Percentiles rank a stretch among this genome's conserved stretches.
These are phyloP conservation scores for Campoletis raptor DNA, from an alignment of 2,888 invertebrate genomes.

Conservation along the genomic window DNA sequence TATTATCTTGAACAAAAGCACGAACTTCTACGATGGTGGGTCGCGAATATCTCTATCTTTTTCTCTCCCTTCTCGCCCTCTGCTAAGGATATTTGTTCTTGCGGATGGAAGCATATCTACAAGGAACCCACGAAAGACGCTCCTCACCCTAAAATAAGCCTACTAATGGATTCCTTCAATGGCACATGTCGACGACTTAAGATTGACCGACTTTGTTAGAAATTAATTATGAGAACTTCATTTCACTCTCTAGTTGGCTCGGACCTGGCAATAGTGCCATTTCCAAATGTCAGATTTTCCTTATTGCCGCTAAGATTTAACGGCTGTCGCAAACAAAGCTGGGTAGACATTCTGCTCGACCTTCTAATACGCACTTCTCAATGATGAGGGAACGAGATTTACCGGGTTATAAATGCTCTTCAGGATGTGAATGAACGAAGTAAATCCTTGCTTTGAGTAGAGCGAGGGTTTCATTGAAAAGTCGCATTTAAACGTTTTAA, in stretches of 20 bases:
- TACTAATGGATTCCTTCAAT: constrained; percentile 83
- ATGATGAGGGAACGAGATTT: constrained; percentile 42
- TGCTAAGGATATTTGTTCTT: constrained; percentile 1
- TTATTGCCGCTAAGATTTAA: constrained; percentile 61
- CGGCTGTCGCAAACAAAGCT: constrained; percentile 64
- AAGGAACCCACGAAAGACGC: constrained; percentile 73
- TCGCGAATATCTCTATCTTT: constrained; percentile 43
- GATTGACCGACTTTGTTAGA: constrained; percentile 81
- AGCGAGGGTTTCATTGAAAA: background rate
- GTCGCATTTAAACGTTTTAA: background rate
- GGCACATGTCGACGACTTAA: constrained; percentile 82
- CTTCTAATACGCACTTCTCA: constrained; percentile 46
- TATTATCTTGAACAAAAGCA: constrained; percentile 83
- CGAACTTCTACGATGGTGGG: constrained; percentile 73
- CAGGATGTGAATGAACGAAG: constrained; percentile 19
- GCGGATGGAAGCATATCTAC: constrained; percentile 25
- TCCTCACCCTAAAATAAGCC: constrained; percentile 73
- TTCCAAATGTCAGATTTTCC: constrained; percentile 32
- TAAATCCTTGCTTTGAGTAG: background rate
- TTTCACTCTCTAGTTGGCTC: constrained; percentile 53
- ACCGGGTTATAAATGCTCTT: constrained; percentile 24
- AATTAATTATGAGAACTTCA: constrained; percentile 77
- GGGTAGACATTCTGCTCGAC: constrained; percentile 28
- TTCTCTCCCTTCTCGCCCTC: constrained; percentile 2
- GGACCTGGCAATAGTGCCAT: background rate